Evolutionary conservation across 2,888 invertebrate species (phyloP).

Genomic region (Parnassius orleans): DNA sequence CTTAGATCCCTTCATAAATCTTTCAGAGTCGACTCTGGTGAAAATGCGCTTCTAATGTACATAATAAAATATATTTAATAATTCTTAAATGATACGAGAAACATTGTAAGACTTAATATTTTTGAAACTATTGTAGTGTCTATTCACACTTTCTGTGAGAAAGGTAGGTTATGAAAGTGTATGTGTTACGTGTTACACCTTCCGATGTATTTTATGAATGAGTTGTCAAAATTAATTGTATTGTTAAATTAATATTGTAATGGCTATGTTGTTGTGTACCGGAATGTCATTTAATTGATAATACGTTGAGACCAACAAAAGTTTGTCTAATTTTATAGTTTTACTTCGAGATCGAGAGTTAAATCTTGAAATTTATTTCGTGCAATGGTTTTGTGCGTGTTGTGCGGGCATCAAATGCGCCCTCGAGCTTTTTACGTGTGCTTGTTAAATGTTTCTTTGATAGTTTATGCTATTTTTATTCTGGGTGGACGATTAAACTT

Average conservation of each 20-base stretch:
- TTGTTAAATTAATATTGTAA: neutral
- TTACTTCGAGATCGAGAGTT: neutral
- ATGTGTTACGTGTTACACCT: neutral
- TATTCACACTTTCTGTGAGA: slow-evolving; percentile 45
- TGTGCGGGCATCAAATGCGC: slow-evolving; percentile 1
- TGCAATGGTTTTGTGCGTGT: neutral
- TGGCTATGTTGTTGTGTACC: neutral
- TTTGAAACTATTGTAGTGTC: slow-evolving; percentile 66
- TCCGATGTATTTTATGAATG: slow-evolving; percentile 1
- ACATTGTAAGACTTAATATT: slow-evolving; percentile 67
- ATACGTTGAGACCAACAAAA: neutral
- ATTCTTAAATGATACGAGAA: slow-evolving; percentile 50
- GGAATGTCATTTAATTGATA: neutral
- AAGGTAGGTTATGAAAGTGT: slow-evolving; percentile 9
- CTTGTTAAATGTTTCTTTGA: neutral
- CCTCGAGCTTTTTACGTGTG: neutral
- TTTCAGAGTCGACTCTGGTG: slow-evolving; percentile 36
- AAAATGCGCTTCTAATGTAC: slow-evolving; percentile 53
- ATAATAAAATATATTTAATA: slow-evolving; percentile 35
- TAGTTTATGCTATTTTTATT: no score
- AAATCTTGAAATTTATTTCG: neutral
- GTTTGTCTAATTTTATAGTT: neutral
- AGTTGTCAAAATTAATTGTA: neutral
- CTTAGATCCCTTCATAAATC: slow-evolving; percentile 30
- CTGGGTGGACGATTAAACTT: no score